phyloP scores from a whole-genome alignment of 1,140 invertebrate genomes.

The Hetaerina americana region DNA sequence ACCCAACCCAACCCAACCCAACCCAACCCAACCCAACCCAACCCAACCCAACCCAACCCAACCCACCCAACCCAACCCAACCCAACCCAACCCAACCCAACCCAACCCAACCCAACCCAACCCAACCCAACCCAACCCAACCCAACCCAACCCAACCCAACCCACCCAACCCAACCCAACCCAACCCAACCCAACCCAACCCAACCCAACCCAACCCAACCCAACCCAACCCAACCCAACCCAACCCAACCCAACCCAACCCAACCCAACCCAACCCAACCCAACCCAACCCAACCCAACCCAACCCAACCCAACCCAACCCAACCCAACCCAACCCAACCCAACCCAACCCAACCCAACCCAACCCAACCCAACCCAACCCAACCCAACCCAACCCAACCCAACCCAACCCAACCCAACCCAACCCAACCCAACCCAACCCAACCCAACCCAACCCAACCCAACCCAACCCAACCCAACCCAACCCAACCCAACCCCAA shows the following conservation, averaged over 20 bases:
- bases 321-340: constrained; percentile 12
- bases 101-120: constrained; percentile 13
- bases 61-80: constrained; percentile 14
- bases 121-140: constrained; percentile 12
- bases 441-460: constrained; percentile 15
- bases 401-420: constrained; percentile 12
- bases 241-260: constrained; percentile 14
- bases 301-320: constrained; percentile 12
- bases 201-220: constrained; percentile 16
- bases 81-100: constrained; percentile 13
- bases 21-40: constrained; percentile 16
- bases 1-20: constrained; percentile 15
- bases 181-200: constrained; percentile 14
- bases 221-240: constrained; percentile 16
- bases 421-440: constrained; percentile 12
- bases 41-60: constrained; percentile 17
- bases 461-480: constrained; percentile 15
- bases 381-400: neutral
- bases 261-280: constrained; percentile 9
- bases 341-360: constrained; percentile 8
- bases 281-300: constrained; percentile 6
- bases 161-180: constrained; percentile 14
- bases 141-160: constrained; percentile 12
- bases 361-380: constrained; percentile 10
- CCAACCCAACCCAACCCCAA: no score